phyloP scores from a whole-genome alignment of 1,140 invertebrate genomes.

The Neelides sp. region DNA sequence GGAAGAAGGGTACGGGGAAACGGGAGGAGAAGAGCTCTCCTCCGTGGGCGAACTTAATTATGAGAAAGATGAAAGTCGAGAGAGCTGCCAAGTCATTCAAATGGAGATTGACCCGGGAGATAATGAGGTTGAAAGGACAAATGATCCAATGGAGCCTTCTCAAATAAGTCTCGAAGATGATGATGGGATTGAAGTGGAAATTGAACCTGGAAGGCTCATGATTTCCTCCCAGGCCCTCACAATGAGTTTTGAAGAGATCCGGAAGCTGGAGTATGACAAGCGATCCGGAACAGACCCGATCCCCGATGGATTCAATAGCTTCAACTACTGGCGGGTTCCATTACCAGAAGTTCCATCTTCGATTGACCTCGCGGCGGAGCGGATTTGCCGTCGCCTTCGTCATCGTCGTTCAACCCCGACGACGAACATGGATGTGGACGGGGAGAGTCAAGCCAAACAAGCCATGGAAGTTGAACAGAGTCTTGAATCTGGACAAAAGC shows the following conservation, averaged over 20 bases:
- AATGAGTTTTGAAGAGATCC: constrained; percentile 1
- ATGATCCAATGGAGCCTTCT: no score
- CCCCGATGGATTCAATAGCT: constrained; percentile 12
- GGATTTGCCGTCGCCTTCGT: not conserved
- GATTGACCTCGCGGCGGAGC: not conserved
- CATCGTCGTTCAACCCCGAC: not conserved
- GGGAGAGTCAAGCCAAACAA: no score
- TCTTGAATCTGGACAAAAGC: no score
- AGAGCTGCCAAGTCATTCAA: no score
- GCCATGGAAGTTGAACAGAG: no score
- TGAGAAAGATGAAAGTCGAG: no score
- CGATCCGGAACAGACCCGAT: no score
- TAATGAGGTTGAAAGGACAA: no score
- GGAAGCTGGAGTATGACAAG: not conserved
- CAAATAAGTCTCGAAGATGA: constrained; percentile 9
- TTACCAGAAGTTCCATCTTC: constrained; percentile 7
- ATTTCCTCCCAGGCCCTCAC: not conserved
- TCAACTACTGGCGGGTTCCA: constrained; percentile 28
- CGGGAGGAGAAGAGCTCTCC: no score
- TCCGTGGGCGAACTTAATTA: no score
- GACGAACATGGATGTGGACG: not conserved
- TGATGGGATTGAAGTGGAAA: not conserved
- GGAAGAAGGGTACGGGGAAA: no score
- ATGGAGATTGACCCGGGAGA: no score
- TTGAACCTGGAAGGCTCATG: not conserved